A percentile compares a stretch with the other conserved stretches of the same genome.
phyloP scores from a whole-genome alignment of 2,113 vertebrate species.

The Macroglossus sobrinus region DNA sequence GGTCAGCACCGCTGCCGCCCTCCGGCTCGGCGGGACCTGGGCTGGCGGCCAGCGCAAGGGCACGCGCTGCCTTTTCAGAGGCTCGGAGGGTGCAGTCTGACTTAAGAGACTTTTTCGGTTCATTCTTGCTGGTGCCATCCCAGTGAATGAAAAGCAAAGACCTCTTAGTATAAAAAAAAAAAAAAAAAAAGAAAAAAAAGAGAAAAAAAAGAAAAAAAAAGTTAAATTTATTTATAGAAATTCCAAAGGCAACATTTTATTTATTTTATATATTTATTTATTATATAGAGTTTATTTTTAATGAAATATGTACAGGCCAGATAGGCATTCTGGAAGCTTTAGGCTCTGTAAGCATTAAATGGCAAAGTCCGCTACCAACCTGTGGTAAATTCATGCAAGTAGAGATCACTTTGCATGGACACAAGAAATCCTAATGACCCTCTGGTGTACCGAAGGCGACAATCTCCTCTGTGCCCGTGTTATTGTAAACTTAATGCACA shows the following conservation, averaged over 20 bases:
- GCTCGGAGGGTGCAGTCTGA: conserved; percentile 86
- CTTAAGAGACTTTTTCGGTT: conserved; percentile 86
- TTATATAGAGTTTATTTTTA: conserved; percentile 95
- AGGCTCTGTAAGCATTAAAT: conserved; percentile 88
- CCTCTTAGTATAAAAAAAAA: conserved; percentile 89
- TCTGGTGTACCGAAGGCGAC: conserved; percentile 84
- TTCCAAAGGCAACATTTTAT: conserved; percentile 94
- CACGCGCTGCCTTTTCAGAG: conserved; percentile 84
- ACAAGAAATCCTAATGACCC: conserved; percentile 82
- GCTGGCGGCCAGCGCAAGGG: conserved; percentile 84
- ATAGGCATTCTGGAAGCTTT: conserved; percentile 92
- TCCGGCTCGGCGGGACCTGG: conserved; percentile 84
- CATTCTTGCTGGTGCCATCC: conserved; percentile 80
- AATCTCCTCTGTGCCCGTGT: conserved; percentile 88
- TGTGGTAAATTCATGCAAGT: conserved; percentile 89
- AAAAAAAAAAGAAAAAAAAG: conserved; percentile 63
- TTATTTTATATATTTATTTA: conserved; percentile 95
- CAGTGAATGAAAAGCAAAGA: conserved; percentile 87
- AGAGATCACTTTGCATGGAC: conserved; percentile 85
- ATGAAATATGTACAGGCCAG: conserved; percentile 93
- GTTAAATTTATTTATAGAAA: conserved; percentile 94
- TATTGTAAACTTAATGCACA: conserved; percentile 87
- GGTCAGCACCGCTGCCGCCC: conserved; percentile 86
- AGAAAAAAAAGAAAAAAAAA: conserved; percentile 76
- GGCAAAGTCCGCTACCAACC: conserved; percentile 85